A percentile compares a stretch with the other conserved stretches of the same genome.
Conservation (phyloP, 2,797 vertebrate genomes). For the Gymnodraco acuticeps region DNA sequence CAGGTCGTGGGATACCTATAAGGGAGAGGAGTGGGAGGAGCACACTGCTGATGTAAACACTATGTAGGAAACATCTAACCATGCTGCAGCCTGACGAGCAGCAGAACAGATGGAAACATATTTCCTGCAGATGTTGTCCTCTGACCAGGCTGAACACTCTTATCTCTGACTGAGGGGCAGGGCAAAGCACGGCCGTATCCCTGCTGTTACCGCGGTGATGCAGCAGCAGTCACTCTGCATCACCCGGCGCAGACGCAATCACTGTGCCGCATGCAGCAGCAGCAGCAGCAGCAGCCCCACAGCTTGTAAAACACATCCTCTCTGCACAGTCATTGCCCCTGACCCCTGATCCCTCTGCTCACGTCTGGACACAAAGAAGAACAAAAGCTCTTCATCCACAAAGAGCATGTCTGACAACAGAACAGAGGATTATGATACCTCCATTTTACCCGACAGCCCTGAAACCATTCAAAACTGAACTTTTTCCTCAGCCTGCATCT, state of each 20-base stretch:
- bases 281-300: slow-evolving; percentile 4
- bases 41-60: slow-evolving; percentile 21
- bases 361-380: slow-evolving; percentile 41
- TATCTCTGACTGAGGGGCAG: slow-evolving; percentile 33
- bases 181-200: slow-evolving; percentile 19
- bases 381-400: slow-evolving; percentile 66
- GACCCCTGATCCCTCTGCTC: slow-evolving; percentile 18
- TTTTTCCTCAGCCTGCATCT: no score
- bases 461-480: slow-evolving; percentile 33
- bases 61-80: background rate
- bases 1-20: background rate
- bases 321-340: slow-evolving; percentile 42
- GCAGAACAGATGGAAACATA: background rate
- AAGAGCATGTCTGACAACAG: slow-evolving; percentile 25
- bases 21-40: slow-evolving; percentile 29
- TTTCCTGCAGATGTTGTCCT: background rate
- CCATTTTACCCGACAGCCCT: slow-evolving; percentile 3
- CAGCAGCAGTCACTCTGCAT: slow-evolving; percentile 66
- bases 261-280: slow-evolving; percentile 77
- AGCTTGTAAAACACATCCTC: slow-evolving; percentile 47
- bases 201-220: slow-evolving; percentile 66
- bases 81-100: slow-evolving; percentile 3
- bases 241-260: slow-evolving; percentile 70
- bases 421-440: slow-evolving; percentile 31
- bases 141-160: background rate